phyloP scores from a whole-genome alignment of 2,113 vertebrate genomes.

The Arizona elegans region DNA sequence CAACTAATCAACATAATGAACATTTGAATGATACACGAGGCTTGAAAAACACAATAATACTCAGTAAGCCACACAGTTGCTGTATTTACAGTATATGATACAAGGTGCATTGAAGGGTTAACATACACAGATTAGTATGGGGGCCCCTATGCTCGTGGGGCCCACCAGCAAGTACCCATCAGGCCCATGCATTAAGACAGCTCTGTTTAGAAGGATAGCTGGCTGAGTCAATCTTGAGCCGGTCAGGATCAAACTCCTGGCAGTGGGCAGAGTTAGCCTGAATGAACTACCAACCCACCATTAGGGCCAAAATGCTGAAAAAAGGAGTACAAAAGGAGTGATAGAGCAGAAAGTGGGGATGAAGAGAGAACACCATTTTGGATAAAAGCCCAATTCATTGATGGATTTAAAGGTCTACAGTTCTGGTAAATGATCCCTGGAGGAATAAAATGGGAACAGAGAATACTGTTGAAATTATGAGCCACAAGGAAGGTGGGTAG shows the following conservation, averaged over 20 bases:
- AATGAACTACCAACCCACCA: background rate
- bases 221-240: background rate
- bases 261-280: background rate
- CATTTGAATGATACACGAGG: no score
- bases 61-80: no score
- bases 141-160: no score
- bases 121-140: no score
- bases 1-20: no score
- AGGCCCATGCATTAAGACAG: no score
- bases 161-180: no score
- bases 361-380: background rate
- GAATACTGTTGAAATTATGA: background rate
- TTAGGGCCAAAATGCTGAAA: background rate
- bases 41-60: no score
- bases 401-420: background rate
- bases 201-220: background rate
- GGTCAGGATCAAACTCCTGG: background rate
- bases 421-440: background rate
- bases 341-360: background rate
- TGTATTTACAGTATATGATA: no score
- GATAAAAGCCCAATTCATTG: background rate
- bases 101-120: no score
- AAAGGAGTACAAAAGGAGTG: background rate
- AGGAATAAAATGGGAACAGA: background rate
- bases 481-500: background rate